These are phyloP conservation scores for Gryllus bimaculatus DNA, from an alignment of 1,140 invertebrate genomes.

Conservation along the genomic window DNA sequence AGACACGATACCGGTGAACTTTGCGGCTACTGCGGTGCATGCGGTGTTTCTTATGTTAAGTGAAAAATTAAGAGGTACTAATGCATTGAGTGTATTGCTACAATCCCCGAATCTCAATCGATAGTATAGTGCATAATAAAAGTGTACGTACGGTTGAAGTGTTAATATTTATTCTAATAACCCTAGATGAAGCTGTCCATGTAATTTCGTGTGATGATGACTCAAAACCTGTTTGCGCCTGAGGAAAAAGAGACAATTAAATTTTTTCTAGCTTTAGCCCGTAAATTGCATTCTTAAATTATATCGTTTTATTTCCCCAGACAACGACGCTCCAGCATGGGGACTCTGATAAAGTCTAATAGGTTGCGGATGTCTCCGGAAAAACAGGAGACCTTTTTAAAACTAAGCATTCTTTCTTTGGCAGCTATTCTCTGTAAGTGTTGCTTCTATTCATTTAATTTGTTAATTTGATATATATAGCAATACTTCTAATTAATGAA, in stretches of 20 bases:
- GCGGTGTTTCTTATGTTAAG: too few relatives aligned
- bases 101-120: background rate
- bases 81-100: background rate
- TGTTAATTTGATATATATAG: background rate
- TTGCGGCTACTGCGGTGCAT: too few relatives aligned
- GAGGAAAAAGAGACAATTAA: background rate
- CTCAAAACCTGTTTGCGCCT: background rate
- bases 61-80: too few relatives aligned
- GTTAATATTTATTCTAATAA: too few relatives aligned
- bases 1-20: too few relatives aligned
- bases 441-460: background rate
- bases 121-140: background rate
- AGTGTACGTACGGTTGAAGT: background rate
- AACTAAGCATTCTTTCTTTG: slow-evolving; percentile 80
- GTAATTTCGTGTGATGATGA: background rate
- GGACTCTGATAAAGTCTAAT: slow-evolving; percentile 14
- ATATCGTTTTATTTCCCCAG: background rate
- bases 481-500: slow-evolving; percentile 15
- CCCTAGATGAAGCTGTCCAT: background rate
- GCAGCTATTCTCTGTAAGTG: slow-evolving; percentile 88
- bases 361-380: slow-evolving; percentile 54
- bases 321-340: slow-evolving; percentile 2
- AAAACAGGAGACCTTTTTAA: slow-evolving; percentile 91
- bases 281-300: background rate
- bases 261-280: background rate